A percentile compares a stretch with the other conserved stretches of the same genome.
Conservation (phyloP, 2,113 vertebrate genomes). For the Sinocyclocheilus maitianheensis region DNA sequence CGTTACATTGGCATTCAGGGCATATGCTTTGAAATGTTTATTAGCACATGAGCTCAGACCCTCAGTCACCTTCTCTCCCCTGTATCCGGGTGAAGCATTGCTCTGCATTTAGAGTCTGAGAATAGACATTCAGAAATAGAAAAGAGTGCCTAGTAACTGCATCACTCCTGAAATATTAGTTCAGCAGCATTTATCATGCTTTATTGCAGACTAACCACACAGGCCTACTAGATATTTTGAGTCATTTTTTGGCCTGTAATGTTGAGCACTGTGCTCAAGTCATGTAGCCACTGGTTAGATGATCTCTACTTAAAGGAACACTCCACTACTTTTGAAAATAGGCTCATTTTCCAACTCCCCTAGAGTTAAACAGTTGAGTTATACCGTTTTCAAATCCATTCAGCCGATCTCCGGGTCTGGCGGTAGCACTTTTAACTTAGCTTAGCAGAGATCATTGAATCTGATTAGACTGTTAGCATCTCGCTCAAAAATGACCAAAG, state of each 20-base stretch:
- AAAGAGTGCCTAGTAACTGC: not conserved
- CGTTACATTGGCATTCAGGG: not conserved
- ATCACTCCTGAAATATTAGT: slow-evolving; percentile 15
- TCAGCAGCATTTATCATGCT: not conserved
- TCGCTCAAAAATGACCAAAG: too few relatives aligned
- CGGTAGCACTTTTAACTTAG: too few relatives aligned
- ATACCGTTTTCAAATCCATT: too few relatives aligned
- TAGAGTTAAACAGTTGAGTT: too few relatives aligned
- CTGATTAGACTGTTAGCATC: too few relatives aligned
- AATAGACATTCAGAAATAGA: slow-evolving; percentile 28
- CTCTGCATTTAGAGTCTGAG: not conserved
- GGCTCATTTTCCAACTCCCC: too few relatives aligned
- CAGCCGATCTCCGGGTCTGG: too few relatives aligned
- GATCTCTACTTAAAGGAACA: slow-evolving; percentile 5
- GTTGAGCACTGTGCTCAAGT: not conserved
- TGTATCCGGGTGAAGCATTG: slow-evolving; percentile 15
- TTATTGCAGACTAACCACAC: not conserved
- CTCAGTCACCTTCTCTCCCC: not conserved
- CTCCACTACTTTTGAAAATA: too few relatives aligned
- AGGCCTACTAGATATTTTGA: not conserved
- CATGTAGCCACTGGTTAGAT: not conserved
- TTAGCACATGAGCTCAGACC: not conserved
- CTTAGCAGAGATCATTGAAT: too few relatives aligned
- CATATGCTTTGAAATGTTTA: not conserved
- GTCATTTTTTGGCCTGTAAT: not conserved